Evolutionary conservation across 1,140 invertebrate species (phyloP).

Genomic region (Coelopa frigida): DNA sequence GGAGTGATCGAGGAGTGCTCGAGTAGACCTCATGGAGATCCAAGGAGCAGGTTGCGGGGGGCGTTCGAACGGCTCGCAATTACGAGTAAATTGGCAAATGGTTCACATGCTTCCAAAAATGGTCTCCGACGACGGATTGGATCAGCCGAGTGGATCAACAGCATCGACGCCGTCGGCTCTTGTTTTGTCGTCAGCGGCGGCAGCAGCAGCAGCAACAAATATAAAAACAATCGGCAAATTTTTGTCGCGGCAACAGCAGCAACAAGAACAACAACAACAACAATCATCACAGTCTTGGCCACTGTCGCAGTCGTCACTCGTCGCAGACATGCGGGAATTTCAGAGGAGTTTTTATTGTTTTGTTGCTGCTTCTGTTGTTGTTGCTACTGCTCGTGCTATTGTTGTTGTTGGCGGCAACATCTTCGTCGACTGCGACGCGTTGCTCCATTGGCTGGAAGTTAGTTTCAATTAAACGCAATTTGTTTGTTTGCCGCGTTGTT

Average conservation of each 20-base stretch:
- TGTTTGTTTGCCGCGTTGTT: slow-evolving; percentile 14
- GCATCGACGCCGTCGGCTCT: background rate
- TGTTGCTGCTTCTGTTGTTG: background rate
- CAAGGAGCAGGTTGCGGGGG: no score
- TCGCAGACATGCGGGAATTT: slow-evolving; percentile 8
- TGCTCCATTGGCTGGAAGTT: slow-evolving; percentile 3
- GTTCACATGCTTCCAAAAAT: slow-evolving; percentile 17
- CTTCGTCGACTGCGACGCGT: background rate
- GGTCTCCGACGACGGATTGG: slow-evolving; percentile 2
- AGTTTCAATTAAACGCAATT: slow-evolving; percentile 19
- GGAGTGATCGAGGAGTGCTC: no score
- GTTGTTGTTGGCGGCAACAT: background rate
- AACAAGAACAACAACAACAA: background rate
- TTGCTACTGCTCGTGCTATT: background rate
- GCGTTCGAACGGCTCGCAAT: slow-evolving; percentile 15
- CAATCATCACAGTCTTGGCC: background rate
- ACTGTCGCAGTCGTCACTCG: slow-evolving; percentile 3
- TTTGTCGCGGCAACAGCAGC: slow-evolving; percentile 3
- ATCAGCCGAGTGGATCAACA: background rate
- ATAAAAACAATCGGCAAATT: no score
- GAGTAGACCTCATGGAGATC: no score
- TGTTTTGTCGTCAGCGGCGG: slow-evolving; percentile 1
- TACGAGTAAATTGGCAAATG: slow-evolving; percentile 18
- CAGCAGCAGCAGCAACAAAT: background rate
- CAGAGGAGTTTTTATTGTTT: background rate